Evolutionary conservation across 30 jellyfish, hydroid and myxozoan genomes (phyloP).

Genomic region (Turritopsis rubra): DNA sequence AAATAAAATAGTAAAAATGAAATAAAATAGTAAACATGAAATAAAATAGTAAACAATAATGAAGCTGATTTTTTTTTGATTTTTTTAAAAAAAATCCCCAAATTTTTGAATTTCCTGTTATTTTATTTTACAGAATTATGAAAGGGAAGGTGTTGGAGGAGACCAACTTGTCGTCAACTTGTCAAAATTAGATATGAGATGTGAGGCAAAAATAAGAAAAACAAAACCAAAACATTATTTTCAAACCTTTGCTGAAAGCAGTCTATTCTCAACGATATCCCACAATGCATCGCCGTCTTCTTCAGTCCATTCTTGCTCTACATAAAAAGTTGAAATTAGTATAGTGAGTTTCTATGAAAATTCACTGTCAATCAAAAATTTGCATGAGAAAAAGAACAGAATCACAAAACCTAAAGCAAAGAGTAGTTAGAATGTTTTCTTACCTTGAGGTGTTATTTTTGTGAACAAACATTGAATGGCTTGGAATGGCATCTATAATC

Average conservation of each 20-base stretch:
- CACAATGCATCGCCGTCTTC: slow-evolving; percentile 72
- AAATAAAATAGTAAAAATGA: too few species aligned
- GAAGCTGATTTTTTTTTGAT: neutral
- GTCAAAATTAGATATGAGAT: too few species aligned
- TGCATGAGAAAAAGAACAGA: too few species aligned
- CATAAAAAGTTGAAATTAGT: neutral
- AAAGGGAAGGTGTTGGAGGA: too few species aligned
- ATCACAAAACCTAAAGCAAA: neutral
- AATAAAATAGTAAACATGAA: too few species aligned
- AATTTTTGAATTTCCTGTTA: too few species aligned
- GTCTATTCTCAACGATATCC: slow-evolving; percentile 41
- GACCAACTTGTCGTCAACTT: too few species aligned
- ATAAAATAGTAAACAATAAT: neutral
- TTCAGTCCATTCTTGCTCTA: slow-evolving; percentile 55
- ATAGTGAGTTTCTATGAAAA: neutral
- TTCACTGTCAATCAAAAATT: too few species aligned
- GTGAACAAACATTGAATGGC: slow-evolving; percentile 74
- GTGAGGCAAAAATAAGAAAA: too few species aligned
- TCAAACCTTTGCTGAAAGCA: slow-evolving; percentile 55
- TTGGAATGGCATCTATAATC: slow-evolving; percentile 67
- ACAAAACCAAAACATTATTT: neutral
- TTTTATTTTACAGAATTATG: too few species aligned
- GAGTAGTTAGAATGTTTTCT: neutral
- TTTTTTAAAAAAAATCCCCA: too few species aligned
- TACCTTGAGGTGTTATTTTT: slow-evolving; percentile 57